These are phyloP conservation scores for Elaphurus davidianus DNA, from an alignment of 2,113 vertebrate species.

Conservation along the genomic window DNA sequence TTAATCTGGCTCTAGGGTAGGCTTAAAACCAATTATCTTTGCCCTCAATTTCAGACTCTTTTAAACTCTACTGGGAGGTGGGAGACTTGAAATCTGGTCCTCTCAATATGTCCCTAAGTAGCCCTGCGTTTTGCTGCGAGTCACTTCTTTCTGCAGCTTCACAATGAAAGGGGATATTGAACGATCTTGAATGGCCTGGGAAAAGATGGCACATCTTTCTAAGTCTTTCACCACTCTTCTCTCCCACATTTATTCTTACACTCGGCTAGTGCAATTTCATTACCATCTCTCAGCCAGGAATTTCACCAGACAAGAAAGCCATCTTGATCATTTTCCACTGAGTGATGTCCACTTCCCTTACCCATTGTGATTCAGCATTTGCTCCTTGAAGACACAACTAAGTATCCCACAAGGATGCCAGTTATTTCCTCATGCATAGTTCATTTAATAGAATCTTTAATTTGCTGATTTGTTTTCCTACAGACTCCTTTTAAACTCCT, in stretches of 20 bases:
- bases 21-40: background rate
- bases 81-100: background rate
- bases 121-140: background rate
- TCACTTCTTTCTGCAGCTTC: background rate
- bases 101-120: background rate
- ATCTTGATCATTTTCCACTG: background rate
- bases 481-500: background rate
- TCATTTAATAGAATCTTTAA: background rate
- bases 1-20: background rate
- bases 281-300: background rate
- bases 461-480: background rate
- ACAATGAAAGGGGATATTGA: background rate
- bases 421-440: background rate
- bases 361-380: background rate
- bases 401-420: background rate
- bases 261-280: background rate
- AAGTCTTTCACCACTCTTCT: background rate
- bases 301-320: background rate
- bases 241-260: background rate
- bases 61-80: background rate
- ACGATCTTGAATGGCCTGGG: background rate
- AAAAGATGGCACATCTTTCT: background rate
- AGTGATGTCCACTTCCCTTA: background rate
- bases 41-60: background rate
- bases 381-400: background rate